These are phyloP conservation scores for Astreopora myriophthalma DNA, from an alignment of 64 coral and sea anemone genomes.

Conservation along the genomic window DNA sequence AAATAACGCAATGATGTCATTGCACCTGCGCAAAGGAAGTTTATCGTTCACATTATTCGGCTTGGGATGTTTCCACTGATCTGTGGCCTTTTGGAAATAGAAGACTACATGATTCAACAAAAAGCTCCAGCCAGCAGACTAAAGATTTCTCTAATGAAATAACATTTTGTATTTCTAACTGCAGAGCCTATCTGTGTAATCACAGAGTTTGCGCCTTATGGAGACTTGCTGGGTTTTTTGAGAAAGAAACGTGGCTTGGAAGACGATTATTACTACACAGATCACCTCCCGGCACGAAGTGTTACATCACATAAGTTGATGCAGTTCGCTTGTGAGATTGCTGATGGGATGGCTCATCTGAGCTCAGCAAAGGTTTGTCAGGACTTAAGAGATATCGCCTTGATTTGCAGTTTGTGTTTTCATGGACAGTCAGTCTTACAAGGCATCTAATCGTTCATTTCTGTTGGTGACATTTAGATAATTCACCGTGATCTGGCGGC, in stretches of 20 bases:
- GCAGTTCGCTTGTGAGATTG: conserved; percentile 52
- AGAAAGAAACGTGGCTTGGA: conserved; percentile 54
- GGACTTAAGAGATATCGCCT: background rate
- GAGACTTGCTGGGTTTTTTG: conserved; percentile 64
- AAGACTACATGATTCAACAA: too few relatives aligned
- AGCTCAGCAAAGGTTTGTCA: conserved; percentile 29
- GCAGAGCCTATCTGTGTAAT: conserved; percentile 55
- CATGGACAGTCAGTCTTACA: background rate
- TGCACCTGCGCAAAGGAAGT: too few relatives aligned
- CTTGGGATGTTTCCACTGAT: too few relatives aligned
- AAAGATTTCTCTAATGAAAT: background rate
- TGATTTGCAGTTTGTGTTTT: too few relatives aligned
- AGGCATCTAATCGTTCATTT: background rate
- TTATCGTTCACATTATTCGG: too few relatives aligned
- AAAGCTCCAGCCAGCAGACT: background rate
- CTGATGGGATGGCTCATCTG: conserved; percentile 59
- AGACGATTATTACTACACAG: conserved; percentile 19
- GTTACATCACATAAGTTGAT: conserved; percentile 50
- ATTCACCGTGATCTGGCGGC: conserved; percentile 66
- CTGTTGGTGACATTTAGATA: background rate
- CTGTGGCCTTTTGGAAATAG: too few relatives aligned
- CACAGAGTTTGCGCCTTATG: conserved; percentile 65
- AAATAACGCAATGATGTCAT: too few relatives aligned
- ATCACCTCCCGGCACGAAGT: background rate
- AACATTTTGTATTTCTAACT: background rate